Evolutionary conservation across 2,113 vertebrate genomes (phyloP).

Genomic region (Lates calcarifer): DNA sequence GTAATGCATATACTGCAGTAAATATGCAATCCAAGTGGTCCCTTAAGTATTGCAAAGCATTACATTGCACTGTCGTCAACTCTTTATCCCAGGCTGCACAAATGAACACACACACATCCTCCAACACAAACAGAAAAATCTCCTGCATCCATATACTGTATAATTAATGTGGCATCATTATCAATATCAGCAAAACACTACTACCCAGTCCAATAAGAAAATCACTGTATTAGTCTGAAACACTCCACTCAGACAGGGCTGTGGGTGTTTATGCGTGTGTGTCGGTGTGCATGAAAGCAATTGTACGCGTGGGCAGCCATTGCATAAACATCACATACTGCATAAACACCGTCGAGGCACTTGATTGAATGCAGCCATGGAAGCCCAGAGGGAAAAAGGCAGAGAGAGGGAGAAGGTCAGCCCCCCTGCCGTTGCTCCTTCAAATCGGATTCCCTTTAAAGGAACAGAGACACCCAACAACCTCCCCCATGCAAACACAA

Average conservation of each 20-base stretch:
- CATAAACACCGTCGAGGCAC: constrained; percentile 72
- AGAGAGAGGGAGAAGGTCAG: constrained; percentile 73
- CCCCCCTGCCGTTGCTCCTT: constrained; percentile 65
- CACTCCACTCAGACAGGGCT: constrained; percentile 32
- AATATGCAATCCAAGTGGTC: constrained; percentile 46
- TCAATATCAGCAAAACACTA: constrained; percentile 30
- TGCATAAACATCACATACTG: constrained; percentile 77
- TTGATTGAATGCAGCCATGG: constrained; percentile 76
- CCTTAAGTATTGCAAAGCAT: constrained; percentile 23
- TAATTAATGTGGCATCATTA: constrained; percentile 40
- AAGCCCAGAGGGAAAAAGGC: constrained; percentile 53
- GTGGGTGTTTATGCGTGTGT: constrained; percentile 63
- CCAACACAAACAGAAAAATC: constrained; percentile 11
- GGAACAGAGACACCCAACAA: constrained; percentile 62
- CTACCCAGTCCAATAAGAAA: constrained; percentile 7
- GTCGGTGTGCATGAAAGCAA: constrained; percentile 56
- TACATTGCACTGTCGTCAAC: constrained; percentile 24
- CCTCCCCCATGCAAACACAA: constrained; percentile 36
- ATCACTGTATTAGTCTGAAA: constrained; percentile 16
- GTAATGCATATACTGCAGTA: constrained; percentile 43
- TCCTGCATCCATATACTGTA: constrained; percentile 18
- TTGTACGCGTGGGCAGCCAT: constrained; percentile 67
- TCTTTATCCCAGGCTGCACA: constrained; percentile 8
- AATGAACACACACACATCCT: constrained; percentile 12
- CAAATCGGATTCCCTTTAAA: constrained; percentile 73